Conservation (phyloP, 2,797 vertebrate genomes). For the Xiphophorus birchmanni region DNA sequence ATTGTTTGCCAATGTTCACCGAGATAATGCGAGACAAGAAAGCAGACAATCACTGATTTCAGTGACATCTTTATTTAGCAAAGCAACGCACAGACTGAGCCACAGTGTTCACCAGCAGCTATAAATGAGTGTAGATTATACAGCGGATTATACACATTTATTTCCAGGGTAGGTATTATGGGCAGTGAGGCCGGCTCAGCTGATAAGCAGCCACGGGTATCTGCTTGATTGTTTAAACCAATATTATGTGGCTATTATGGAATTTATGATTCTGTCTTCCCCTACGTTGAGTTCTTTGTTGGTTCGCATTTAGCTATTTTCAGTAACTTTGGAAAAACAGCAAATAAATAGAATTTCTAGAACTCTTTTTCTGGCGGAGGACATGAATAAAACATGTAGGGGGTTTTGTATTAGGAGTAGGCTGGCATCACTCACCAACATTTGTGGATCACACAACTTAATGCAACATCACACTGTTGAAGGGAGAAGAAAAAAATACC, state of each 20-base stretch:
- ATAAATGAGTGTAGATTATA: conserved; percentile 56
- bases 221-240: conserved; percentile 26
- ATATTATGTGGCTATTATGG: conserved; percentile 13
- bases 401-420: background rate
- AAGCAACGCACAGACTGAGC: conserved; percentile 30
- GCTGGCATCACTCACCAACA: background rate
- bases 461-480: background rate
- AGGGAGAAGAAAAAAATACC: background rate
- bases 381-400: background rate
- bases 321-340: background rate
- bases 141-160: conserved; percentile 41
- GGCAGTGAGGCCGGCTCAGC: conserved; percentile 16
- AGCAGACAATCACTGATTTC: conserved; percentile 36
- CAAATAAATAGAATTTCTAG: background rate
- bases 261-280: background rate
- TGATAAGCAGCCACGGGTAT: conserved; percentile 18
- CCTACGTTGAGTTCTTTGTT: background rate
- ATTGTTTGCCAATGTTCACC: conserved; percentile 32
- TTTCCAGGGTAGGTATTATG: conserved; percentile 29
- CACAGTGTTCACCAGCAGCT: conserved; percentile 42
- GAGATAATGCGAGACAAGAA: conserved; percentile 41
- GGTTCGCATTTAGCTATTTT: background rate
- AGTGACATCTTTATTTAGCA: conserved; percentile 40
- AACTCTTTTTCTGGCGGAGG: background rate
- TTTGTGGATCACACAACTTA: background rate